phyloP scores from a whole-genome alignment of 2,797 vertebrate genomes.

The Notamacropus eugenii region DNA sequence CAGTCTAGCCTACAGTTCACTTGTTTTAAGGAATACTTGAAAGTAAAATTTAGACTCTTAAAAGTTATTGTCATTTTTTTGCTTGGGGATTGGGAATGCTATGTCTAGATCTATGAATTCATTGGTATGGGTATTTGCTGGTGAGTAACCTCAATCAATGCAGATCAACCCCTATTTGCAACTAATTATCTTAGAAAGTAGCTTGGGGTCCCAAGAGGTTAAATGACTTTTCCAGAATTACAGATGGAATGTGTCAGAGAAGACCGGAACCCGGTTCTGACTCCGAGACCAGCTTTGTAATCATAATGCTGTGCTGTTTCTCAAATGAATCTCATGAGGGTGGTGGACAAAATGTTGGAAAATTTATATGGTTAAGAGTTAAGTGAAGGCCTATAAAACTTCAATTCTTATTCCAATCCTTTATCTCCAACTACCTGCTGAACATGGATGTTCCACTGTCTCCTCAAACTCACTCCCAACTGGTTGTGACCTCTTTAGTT shows the following conservation, averaged over 20 bases:
- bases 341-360: background rate
- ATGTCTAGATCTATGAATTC: background rate
- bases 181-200: background rate
- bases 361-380: background rate
- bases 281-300: background rate
- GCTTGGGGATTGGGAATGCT: background rate
- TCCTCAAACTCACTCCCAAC: slow-evolving; percentile 48
- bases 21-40: slow-evolving; percentile 32
- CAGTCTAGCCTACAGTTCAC: background rate
- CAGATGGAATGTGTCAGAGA: background rate
- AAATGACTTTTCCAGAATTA: background rate
- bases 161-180: background rate
- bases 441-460: background rate
- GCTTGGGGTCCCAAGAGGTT: background rate
- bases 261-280: background rate
- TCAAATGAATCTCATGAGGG: background rate
- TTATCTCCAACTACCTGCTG: slow-evolving; percentile 13
- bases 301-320: background rate
- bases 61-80: background rate
- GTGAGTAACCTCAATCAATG: background rate
- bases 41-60: slow-evolving; percentile 7
- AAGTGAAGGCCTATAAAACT: background rate
- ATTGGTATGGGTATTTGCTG: background rate
- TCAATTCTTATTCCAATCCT: slow-evolving; percentile 13
- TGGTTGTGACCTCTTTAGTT: background rate